A percentile compares a stretch with the other conserved stretches of the same genome.
Evolutionary conservation across 37 sponge, comb jelly and placozoan species (phyloP).

Genomic region (Spongilla lacustris): DNA sequence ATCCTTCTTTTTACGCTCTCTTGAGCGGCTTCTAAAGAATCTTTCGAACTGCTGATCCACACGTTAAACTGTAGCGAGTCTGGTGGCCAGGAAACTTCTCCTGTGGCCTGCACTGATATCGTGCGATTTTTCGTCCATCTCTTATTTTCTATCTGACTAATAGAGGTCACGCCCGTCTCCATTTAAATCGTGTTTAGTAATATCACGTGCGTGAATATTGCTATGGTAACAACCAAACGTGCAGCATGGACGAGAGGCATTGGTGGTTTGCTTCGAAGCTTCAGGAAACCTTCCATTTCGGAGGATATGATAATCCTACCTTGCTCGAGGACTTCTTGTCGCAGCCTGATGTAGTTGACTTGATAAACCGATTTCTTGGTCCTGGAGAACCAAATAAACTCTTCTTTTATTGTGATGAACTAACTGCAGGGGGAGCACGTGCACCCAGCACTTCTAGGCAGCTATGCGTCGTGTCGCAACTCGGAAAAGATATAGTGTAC

Average conservation of each 20-base stretch:
- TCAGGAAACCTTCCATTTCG: conserved; percentile 93
- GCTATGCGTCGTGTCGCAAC: conserved; percentile 42
- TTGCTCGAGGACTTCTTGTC: conserved; percentile 91
- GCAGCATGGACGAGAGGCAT: conserved; percentile 89
- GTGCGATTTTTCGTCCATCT: conserved; percentile 4
- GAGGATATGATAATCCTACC: conserved; percentile 91
- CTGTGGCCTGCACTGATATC: conserved; percentile 49
- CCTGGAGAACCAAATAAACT: conserved; percentile 76
- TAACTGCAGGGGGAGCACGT: not conserved
- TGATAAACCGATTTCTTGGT: conserved; percentile 78
- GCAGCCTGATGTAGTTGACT: conserved; percentile 76
- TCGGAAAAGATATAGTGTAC: conserved; percentile 43
- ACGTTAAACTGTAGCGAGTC: conserved; percentile 38
- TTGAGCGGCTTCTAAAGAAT: conserved; percentile 55
- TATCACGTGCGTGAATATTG: not conserved
- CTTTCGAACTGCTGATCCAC: conserved; percentile 51
- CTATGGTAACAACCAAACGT: not conserved
- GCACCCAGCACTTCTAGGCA: conserved; percentile 35
- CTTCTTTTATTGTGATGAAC: conserved; percentile 85
- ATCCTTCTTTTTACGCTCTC: conserved; percentile 66
- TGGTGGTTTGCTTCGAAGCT: conserved; percentile 97
- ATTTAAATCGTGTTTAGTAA: too few relatives aligned
- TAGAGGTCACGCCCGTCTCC: too few relatives aligned
- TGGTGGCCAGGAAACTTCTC: conserved; percentile 40
- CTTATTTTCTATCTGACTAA: not conserved